Percentiles rank a stretch among this genome's conserved stretches.
Evolutionary conservation across 1,140 invertebrate species (phyloP).

Genomic region (Drosophila subobscura): DNA sequence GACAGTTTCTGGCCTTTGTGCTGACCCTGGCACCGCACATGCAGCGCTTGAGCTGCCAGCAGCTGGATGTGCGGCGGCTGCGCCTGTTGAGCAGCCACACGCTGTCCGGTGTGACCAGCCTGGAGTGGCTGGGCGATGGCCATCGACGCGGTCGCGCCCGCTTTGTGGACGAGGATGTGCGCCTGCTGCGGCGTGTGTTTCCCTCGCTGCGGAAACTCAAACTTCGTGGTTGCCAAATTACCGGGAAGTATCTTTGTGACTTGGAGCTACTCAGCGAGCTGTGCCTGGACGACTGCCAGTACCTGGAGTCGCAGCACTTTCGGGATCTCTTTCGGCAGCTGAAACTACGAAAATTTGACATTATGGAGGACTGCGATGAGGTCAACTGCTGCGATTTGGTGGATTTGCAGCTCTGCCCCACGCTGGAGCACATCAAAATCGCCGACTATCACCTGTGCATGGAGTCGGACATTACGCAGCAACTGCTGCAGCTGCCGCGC

Average conservation of each 20-base stretch:
- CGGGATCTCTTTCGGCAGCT: constrained; percentile 64
- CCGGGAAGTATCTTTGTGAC: constrained; percentile 63
- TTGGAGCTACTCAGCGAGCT: constrained; percentile 54
- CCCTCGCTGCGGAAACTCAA: constrained; percentile 57
- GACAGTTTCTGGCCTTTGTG: constrained; percentile 58
- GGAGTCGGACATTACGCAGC: constrained; percentile 65
- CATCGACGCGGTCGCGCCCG: constrained; percentile 34
- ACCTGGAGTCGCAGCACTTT: constrained; percentile 68
- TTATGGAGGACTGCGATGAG: constrained; percentile 77
- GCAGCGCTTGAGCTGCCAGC: constrained; percentile 51
- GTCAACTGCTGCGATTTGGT: constrained; percentile 73
- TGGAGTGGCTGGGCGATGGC: constrained; percentile 54
- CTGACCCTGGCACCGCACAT: constrained; percentile 43
- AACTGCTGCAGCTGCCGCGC: constrained; percentile 57
- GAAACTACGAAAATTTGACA: constrained; percentile 66
- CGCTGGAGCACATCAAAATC: constrained; percentile 73
- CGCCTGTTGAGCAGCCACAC: constrained; percentile 44
- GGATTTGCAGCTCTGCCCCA: constrained; percentile 67
- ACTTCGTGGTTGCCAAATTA: constrained; percentile 61
- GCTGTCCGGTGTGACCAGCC: constrained; percentile 27
- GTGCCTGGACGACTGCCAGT: constrained; percentile 69
- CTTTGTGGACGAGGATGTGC: constrained; percentile 71
- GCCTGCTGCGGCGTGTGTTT: constrained; percentile 54
- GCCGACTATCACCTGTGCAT: constrained; percentile 77
- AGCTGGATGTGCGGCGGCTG: constrained; percentile 55